phyloP scores from a whole-genome alignment of 2,888 invertebrate genomes.

The Itoplectis maculator region DNA sequence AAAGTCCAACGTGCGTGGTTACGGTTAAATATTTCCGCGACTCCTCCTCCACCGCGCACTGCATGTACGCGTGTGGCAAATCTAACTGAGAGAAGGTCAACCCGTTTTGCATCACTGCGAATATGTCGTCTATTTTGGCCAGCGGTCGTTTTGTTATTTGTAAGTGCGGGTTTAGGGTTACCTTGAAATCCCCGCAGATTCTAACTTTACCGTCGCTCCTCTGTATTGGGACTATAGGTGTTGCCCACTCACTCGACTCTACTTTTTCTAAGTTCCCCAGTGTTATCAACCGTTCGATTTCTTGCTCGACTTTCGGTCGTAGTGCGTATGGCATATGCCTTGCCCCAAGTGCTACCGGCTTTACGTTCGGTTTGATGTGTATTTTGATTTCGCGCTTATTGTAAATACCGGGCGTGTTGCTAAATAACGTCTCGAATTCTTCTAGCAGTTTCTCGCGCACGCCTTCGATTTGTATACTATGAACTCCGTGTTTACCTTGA shows the following conservation, averaged over 20 bases:
- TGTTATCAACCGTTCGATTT: slow-evolving; percentile 61
- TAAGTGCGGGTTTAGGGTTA: slow-evolving; percentile 67
- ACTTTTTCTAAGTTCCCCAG: slow-evolving; percentile 69
- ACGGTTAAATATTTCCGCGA: slow-evolving; percentile 38
- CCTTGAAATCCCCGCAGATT: slow-evolving; percentile 63
- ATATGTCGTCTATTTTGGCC: slow-evolving; percentile 70
- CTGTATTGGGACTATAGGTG: slow-evolving; percentile 76
- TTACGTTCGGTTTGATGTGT: slow-evolving; percentile 58
- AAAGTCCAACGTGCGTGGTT: slow-evolving; percentile 19
- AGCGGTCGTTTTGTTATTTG: slow-evolving; percentile 73
- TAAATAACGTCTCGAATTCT: slow-evolving; percentile 54
- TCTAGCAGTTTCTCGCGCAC: slow-evolving; percentile 30
- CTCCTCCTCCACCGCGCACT: slow-evolving; percentile 48
- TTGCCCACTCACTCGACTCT: slow-evolving; percentile 76
- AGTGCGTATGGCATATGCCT: slow-evolving; percentile 70
- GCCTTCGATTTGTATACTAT: slow-evolving; percentile 36
- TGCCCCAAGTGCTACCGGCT: slow-evolving; percentile 69
- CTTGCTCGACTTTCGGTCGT: slow-evolving; percentile 51
- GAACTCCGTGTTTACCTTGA: slow-evolving; percentile 14
- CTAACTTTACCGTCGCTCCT: slow-evolving; percentile 61
- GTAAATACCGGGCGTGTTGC: slow-evolving; percentile 53
- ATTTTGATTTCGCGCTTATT: slow-evolving; percentile 63
- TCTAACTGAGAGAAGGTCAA: slow-evolving; percentile 71
- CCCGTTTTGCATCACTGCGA: slow-evolving; percentile 71
- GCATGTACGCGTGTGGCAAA: slow-evolving; percentile 64